Conservation (phyloP, 1,140 invertebrate species). For the Brachionus rotundiformis region DNA sequence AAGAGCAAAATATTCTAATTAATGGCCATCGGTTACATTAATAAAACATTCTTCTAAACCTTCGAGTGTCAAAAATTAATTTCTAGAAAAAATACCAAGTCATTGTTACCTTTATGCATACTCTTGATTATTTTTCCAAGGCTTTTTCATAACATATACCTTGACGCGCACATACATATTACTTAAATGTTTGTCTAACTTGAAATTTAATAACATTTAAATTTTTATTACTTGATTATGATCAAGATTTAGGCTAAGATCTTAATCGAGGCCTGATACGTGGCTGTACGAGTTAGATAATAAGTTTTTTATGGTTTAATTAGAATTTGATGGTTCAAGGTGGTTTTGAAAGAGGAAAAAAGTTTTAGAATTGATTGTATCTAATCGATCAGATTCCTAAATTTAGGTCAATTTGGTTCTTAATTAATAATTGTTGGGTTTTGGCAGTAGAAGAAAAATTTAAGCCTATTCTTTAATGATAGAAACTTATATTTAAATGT, state of each 20-base stretch:
- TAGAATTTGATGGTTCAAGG: background rate
- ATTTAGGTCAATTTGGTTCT: background rate
- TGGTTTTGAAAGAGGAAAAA: no score
- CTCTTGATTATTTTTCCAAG: background rate
- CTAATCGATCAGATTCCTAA: background rate
- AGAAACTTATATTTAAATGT: background rate
- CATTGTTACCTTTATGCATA: background rate
- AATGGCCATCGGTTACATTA: background rate
- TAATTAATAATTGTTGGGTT: background rate
- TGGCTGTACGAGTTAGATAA: no score
- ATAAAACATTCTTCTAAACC: background rate
- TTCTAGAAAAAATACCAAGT: no score
- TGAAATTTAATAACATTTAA: background rate
- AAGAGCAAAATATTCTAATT: background rate
- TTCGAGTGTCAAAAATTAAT: constrained; percentile 15
- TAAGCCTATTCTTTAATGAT: background rate
- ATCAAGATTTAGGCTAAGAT: background rate
- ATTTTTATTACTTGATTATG: background rate
- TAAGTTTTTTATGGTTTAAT: background rate
- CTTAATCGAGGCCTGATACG: background rate
- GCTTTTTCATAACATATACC: background rate
- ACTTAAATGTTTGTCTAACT: background rate
- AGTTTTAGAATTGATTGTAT: background rate
- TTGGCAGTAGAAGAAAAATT: no score
- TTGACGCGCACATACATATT: background rate